Evolutionary conservation across 2,797 vertebrate genomes (phyloP).

Genomic region (Sebastes jordani): DNA sequence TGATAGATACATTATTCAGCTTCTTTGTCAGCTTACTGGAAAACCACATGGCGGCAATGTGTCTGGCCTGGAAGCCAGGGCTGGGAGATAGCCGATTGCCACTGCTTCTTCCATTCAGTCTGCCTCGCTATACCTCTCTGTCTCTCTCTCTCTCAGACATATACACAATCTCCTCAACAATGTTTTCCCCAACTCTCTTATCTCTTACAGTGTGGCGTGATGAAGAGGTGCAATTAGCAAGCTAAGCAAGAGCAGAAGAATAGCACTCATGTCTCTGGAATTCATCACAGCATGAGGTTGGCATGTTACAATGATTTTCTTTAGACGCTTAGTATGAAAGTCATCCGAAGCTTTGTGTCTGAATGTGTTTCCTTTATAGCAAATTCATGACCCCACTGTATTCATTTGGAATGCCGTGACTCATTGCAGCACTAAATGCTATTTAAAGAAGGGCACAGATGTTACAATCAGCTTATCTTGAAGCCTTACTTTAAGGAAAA

Average conservation of each 20-base stretch:
- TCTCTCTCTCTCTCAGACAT: not conserved
- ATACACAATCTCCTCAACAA: not conserved
- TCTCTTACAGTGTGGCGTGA: conserved; percentile 2
- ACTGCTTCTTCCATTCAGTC: conserved; percentile 31
- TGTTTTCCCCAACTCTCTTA: not conserved
- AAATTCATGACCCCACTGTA: not conserved
- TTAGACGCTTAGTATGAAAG: conserved; percentile 34
- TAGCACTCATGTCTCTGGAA: conserved; percentile 26
- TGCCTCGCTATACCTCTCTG: not conserved
- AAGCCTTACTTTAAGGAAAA: not conserved
- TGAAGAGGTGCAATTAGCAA: conserved; percentile 50
- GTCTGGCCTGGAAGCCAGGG: conserved; percentile 56
- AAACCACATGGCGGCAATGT: conserved; percentile 60
- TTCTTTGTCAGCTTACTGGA: conserved; percentile 74
- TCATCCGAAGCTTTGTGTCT: conserved; percentile 9
- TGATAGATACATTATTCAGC: conserved; percentile 80
- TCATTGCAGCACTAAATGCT: not conserved
- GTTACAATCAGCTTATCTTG: not conserved
- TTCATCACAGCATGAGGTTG: conserved; percentile 44
- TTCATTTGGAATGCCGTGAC: not conserved
- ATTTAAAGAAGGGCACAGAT: conserved; percentile 6
- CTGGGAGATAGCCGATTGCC: conserved; percentile 41
- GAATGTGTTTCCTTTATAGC: not conserved
- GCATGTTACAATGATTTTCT: conserved; percentile 27
- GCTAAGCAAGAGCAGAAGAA: conserved; percentile 17